A percentile compares a stretch with the other conserved stretches of the same genome.
phyloP scores from a whole-genome alignment of 2,888 invertebrate genomes.

The Phyllotreta cruciferae region DNA sequence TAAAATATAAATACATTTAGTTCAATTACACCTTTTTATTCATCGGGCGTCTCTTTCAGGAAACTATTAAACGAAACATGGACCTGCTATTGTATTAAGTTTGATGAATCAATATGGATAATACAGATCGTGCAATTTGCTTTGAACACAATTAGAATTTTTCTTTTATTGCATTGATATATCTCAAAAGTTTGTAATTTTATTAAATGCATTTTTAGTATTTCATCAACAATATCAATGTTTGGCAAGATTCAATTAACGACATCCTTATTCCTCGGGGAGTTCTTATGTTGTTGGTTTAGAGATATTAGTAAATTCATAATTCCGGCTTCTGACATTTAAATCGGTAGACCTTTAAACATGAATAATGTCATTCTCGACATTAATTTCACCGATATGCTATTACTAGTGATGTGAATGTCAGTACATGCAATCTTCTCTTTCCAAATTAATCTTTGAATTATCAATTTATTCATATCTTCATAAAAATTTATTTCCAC shows the following conservation, averaged over 20 bases:
- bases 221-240: too few species aligned
- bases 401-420: slow-evolving; percentile 20
- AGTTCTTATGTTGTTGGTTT: slow-evolving; percentile 5
- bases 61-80: slow-evolving; percentile 28
- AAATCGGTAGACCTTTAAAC: slow-evolving; percentile 29
- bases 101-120: slow-evolving; percentile 23
- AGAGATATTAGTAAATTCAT: slow-evolving; percentile 15
- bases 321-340: slow-evolving; percentile 22
- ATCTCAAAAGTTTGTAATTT: too few species aligned
- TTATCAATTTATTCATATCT: too few species aligned
- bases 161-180: too few species aligned
- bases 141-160: background rate
- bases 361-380: slow-evolving; percentile 27
- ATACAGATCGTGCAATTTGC: slow-evolving; percentile 5
- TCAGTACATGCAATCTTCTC: slow-evolving; percentile 8
- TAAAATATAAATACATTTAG: slow-evolving; percentile 30
- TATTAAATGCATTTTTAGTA: too few species aligned
- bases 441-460: too few species aligned
- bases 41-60: slow-evolving; percentile 22
- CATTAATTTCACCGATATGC: slow-evolving; percentile 29
- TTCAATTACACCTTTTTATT: slow-evolving; percentile 30
- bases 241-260: too few species aligned
- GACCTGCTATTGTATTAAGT: slow-evolving; percentile 11
- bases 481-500: too few species aligned
- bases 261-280: background rate